phyloP scores from a whole-genome alignment of 2,888 invertebrate genomes.

The Neoascia interrupta region DNA sequence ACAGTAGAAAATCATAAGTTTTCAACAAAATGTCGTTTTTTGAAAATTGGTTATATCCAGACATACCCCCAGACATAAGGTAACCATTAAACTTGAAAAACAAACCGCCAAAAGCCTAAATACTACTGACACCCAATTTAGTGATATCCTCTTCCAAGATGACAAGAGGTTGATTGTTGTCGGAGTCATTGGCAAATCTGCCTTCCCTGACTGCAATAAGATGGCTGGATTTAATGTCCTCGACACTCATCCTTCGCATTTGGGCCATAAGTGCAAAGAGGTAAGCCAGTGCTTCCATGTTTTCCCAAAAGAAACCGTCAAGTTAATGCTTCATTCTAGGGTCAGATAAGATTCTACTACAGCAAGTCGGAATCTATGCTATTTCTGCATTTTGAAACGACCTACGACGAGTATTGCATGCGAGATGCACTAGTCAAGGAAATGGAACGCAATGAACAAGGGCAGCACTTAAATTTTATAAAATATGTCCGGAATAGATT shows the following conservation, averaged over 20 bases:
- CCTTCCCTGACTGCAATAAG: conserved; percentile 77
- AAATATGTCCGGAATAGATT: conserved; percentile 76
- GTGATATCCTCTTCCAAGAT: conserved; percentile 72
- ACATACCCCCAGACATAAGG: conserved; percentile 17
- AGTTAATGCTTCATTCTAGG: conserved; percentile 77
- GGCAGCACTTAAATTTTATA: conserved; percentile 76
- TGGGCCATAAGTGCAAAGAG: conserved; percentile 72
- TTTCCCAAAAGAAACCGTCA: too few relatives aligned
- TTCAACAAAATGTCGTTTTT: conserved; percentile 27
- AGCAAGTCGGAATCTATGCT: conserved; percentile 81
- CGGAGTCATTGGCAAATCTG: conserved; percentile 78
- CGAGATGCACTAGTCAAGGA: conserved; percentile 72
- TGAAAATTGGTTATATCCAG: conserved; percentile 49
- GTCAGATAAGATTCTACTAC: conserved; percentile 83
- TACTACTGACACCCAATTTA: conserved; percentile 58
- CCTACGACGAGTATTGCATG: conserved; percentile 76
- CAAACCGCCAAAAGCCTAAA: not conserved
- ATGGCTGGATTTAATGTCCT: conserved; percentile 76
- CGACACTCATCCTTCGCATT: conserved; percentile 72
- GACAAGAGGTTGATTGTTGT: conserved; percentile 76
- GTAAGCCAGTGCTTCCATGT: conserved; percentile 34
- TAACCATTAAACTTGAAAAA: not conserved
- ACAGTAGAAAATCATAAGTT: not conserved
- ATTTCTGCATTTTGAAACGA: conserved; percentile 81
- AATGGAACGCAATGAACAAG: conserved; percentile 76